Evolutionary conservation across 2,113 vertebrate species (phyloP).

Genomic region (Macrotus californicus): DNA sequence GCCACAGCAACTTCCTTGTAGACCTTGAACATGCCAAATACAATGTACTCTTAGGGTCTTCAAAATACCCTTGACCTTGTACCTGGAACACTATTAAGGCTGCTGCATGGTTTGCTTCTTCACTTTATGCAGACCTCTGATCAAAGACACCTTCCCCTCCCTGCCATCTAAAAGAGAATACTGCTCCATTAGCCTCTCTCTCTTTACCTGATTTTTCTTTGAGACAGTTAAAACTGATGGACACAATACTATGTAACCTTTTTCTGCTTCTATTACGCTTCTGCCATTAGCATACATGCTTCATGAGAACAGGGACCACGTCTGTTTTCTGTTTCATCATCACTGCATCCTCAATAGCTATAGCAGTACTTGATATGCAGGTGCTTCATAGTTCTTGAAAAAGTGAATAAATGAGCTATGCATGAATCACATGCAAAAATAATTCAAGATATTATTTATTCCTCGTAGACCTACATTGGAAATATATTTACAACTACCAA

Average conservation of each 20-base stretch:
- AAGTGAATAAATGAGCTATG: not conserved
- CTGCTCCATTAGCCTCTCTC: not conserved
- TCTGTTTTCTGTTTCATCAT: not conserved
- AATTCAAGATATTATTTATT: not conserved
- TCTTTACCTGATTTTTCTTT: not conserved
- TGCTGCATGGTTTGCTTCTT: not conserved
- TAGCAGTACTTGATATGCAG: not conserved
- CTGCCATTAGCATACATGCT: not conserved
- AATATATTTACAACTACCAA: not conserved
- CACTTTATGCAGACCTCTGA: not conserved
- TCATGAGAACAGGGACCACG: not conserved
- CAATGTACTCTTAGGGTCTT: not conserved
- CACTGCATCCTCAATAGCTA: not conserved
- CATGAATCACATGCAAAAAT: not conserved
- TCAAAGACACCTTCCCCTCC: not conserved
- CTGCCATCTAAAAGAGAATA: not conserved
- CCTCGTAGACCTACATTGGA: not conserved
- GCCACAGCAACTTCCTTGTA: not conserved
- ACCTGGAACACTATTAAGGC: not conserved
- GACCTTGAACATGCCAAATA: not conserved
- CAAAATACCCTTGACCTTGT: not conserved
- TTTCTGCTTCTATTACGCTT: not conserved
- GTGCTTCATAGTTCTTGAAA: not conserved
- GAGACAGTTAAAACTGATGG: not conserved
- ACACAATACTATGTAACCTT: not conserved